Evolutionary conservation across 2,888 invertebrate genomes (phyloP).

Genomic region (Drosophila eohydei): DNA sequence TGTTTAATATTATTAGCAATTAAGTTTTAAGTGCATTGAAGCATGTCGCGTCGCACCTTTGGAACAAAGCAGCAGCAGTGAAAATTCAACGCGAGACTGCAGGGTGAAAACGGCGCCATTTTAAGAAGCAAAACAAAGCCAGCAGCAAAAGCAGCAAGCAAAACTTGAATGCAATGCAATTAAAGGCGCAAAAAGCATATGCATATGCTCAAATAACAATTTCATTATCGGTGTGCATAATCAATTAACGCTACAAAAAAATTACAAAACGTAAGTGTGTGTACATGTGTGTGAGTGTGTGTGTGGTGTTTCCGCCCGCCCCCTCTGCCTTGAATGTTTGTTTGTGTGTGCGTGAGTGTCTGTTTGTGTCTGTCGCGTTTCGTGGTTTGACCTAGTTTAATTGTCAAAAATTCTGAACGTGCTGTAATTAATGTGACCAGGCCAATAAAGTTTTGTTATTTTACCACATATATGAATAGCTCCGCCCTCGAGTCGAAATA

Average conservation of each 20-base stretch:
- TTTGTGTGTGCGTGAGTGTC: constrained; percentile 9
- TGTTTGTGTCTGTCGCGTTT: constrained; percentile 46
- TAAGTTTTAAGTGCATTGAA: constrained; percentile 43
- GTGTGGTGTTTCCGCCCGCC: constrained; percentile 23
- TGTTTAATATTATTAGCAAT: constrained; percentile 16
- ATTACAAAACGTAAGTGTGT: constrained; percentile 53
- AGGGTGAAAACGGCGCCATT: constrained; percentile 84
- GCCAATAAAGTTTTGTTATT: constrained; percentile 32
- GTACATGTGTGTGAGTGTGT: constrained; percentile 9
- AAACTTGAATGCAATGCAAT: constrained; percentile 72
- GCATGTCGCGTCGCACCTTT: constrained; percentile 59
- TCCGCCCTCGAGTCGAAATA: constrained; percentile 70
- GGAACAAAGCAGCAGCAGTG: constrained; percentile 68
- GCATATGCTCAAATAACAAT: constrained; percentile 58
- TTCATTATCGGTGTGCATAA: constrained; percentile 47
- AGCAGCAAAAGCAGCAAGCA: constrained; percentile 55
- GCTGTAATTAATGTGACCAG: constrained; percentile 46
- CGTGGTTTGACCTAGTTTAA: constrained; percentile 72
- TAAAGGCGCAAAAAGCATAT: constrained; percentile 64
- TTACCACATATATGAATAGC: constrained; percentile 21
- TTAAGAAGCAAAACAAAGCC: constrained; percentile 83
- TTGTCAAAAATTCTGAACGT: constrained; percentile 59
- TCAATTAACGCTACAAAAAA: constrained; percentile 52
- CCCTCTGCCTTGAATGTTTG: constrained; percentile 9
- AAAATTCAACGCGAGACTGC: constrained; percentile 66